Evolutionary conservation across 2,113 vertebrate species (phyloP).

Genomic region (Grus americana): DNA sequence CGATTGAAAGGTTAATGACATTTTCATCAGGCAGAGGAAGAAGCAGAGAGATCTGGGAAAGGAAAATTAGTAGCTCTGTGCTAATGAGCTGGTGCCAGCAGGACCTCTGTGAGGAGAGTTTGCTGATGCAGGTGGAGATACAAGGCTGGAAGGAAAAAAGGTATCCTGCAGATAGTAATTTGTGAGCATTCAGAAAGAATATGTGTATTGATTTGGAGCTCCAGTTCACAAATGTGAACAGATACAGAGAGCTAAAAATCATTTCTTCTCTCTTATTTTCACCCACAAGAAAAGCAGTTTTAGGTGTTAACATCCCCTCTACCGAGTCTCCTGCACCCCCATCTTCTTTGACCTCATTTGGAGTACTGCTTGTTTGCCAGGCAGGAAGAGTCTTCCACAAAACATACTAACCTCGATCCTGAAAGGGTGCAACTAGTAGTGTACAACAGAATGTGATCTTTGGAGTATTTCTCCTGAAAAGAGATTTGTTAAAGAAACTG

Average conservation of each 20-base stretch:
- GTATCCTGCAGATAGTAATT: constrained; percentile 66
- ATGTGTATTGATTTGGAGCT: constrained; percentile 60
- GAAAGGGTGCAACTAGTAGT: not conserved
- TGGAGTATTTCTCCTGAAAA: not conserved
- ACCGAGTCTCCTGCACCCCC: not conserved
- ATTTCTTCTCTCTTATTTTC: constrained; percentile 11
- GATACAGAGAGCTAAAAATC: constrained; percentile 42
- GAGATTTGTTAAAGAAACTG: not conserved
- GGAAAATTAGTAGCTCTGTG: not conserved
- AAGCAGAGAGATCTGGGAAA: not conserved
- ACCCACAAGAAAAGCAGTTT: not conserved
- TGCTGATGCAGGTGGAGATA: not conserved
- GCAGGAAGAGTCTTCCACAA: not conserved
- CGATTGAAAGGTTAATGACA: not conserved
- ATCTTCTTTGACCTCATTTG: not conserved
- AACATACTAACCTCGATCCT: not conserved
- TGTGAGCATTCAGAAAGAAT: constrained; percentile 50
- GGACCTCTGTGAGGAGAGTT: not conserved
- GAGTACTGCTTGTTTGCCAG: not conserved
- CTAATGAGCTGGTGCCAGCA: constrained; percentile 18
- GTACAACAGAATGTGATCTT: not conserved
- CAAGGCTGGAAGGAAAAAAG: not conserved
- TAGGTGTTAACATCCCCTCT: not conserved
- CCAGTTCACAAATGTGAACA: constrained; percentile 40
- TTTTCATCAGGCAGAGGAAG: not conserved